Evolutionary conservation across 2,113 vertebrate genomes (phyloP), one percentile per base, ranked within the genome.

Genomic region (Microcebus murinus): DNA sequence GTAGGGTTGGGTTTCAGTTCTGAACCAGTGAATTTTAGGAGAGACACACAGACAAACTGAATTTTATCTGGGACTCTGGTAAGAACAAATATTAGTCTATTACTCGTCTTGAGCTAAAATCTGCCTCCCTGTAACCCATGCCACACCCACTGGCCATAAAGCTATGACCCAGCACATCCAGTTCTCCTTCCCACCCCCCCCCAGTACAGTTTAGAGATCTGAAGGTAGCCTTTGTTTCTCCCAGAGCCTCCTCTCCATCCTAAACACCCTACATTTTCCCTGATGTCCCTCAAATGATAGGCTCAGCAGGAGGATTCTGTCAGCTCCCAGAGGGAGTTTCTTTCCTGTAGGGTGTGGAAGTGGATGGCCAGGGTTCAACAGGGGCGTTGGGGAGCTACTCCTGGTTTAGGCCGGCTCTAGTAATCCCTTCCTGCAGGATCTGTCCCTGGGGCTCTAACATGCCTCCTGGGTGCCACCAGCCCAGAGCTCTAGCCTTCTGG

Each of bases 331-430:
- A 48, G 42, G 25, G 3, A 48, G 59, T 73, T 61, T 84, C 57
- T 55, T 45, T 80, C 50, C 12, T 0, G 0, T 7, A 18, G 55
- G n/a, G 18, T 7, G 15, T 2, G 27, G 52, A 57, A 48, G 36
- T 11, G 39, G 67, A n/a, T 0, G 2, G 36, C 61, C 20, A 17
- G 25, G 0, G 36, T n/a, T 39, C 3, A 25, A 0, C 27, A 20
- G 3, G 79, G 79, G 31, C 18, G 29, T n/a, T 39, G 25, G 12
- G 63, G 48, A 70, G 25, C 34, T 48, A 48, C 13, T 1, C 9
- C 13, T 15, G 73, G 48, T 4, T 12, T 3, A 50, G 39, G 27
- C 87, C 6, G 15, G 57, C 2, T 1, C 18, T 29, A 34, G 82
- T 21, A 4, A 39, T 4, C 45, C 50, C 9, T 42, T 52, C 73